These are phyloP conservation scores for Meles meles DNA, from an alignment of 2,113 vertebrate genomes.

Conservation along the genomic window DNA sequence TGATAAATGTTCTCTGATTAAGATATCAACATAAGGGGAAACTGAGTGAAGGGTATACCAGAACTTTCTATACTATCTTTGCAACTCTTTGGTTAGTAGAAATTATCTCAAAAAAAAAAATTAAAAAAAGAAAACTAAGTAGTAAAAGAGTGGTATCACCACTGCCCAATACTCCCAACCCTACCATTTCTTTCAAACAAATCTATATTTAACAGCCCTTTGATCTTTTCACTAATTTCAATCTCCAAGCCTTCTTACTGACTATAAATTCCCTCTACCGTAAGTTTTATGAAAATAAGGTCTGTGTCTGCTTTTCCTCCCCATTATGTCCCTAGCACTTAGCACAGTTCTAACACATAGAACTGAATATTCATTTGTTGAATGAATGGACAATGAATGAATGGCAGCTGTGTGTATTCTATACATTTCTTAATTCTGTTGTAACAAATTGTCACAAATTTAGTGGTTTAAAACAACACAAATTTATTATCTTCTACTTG, in stretches of 20 bases:
- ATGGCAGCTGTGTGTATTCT: neutral
- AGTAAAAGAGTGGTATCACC: neutral
- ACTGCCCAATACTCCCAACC: neutral
- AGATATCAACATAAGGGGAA: neutral
- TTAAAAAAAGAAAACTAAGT: conserved; percentile 23
- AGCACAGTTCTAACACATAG: neutral
- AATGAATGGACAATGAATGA: conserved; percentile 29
- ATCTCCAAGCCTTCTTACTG: conserved; percentile 2
- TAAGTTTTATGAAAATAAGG: conserved; percentile 9
- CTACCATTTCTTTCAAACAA: conserved; percentile 27
- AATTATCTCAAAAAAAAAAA: conserved; percentile 23
- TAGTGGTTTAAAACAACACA: neutral
- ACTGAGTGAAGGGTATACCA: neutral
- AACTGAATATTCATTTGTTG: conserved; percentile 10
- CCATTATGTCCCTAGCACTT: neutral
- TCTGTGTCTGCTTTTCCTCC: neutral
- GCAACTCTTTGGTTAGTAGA: conserved; percentile 12
- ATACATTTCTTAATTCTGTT: neutral
- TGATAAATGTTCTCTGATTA: neutral
- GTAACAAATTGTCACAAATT: conserved; percentile 33
- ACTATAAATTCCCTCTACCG: neutral
- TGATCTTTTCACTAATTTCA: conserved; percentile 25
- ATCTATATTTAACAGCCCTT: conserved; percentile 39
- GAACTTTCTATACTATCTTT: conserved; percentile 29
- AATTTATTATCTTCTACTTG: neutral